Percentiles rank a stretch among this genome's conserved stretches.
Conservation (phyloP, 2,888 invertebrate species). For the Oligia strigilis region DNA sequence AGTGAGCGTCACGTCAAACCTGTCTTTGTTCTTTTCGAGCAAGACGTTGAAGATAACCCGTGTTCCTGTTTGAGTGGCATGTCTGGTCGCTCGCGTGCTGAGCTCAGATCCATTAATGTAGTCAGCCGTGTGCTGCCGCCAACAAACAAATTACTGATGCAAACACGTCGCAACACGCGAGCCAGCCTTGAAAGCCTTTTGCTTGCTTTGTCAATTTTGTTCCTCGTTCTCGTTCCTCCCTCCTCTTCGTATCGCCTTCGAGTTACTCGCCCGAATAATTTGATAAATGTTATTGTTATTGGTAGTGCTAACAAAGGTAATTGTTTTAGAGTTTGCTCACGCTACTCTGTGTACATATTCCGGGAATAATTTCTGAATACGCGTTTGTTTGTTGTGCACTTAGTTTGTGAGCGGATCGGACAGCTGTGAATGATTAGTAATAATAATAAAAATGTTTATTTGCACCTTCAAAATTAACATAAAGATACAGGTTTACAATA, state of each 20-base stretch:
- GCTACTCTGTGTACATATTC: slow-evolving; percentile 72
- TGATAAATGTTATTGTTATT: slow-evolving; percentile 89
- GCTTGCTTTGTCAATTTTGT: slow-evolving; percentile 88
- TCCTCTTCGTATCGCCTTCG: slow-evolving; percentile 74
- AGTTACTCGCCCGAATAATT: slow-evolving; percentile 71
- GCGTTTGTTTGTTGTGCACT: slow-evolving; percentile 62
- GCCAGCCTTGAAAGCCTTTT: slow-evolving; percentile 86
- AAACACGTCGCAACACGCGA: slow-evolving; percentile 90
- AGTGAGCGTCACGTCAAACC: slow-evolving; percentile 61
- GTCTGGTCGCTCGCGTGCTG: slow-evolving; percentile 83
- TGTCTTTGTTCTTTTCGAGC: slow-evolving; percentile 70
- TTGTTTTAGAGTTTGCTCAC: slow-evolving; percentile 81
- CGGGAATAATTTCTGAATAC: slow-evolving; percentile 60
- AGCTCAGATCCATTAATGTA: slow-evolving; percentile 88
- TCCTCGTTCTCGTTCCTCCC: slow-evolving; percentile 62
- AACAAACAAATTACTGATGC: slow-evolving; percentile 90
- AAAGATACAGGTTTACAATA: no score
- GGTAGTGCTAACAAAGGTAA: slow-evolving; percentile 83
- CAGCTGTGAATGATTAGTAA: slow-evolving; percentile 34
- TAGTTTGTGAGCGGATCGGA: slow-evolving; percentile 46
- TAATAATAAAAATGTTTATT: no score
- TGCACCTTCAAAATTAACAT: no score
- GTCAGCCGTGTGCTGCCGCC: slow-evolving; percentile 87
- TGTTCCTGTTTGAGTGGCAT: slow-evolving; percentile 73
- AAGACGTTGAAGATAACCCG: slow-evolving; percentile 71